Evolutionary conservation across 2,888 invertebrate species (phyloP).

Genomic region (Cryptus viduatorius): DNA sequence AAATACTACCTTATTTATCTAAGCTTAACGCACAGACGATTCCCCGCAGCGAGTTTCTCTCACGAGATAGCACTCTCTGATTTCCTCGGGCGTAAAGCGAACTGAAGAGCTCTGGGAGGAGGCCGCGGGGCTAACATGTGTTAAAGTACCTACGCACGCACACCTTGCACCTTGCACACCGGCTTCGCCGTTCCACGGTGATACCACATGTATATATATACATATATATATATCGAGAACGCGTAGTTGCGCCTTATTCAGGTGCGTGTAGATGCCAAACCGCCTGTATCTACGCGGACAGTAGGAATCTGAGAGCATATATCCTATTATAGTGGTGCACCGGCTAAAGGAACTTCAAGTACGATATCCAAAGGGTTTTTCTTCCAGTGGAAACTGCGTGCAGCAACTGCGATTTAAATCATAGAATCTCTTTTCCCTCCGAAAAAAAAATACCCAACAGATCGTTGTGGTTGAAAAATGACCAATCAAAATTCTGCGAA

Average conservation of each 20-base stretch:
- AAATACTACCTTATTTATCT: conserved; percentile 55
- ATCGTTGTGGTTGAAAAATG: conserved; percentile 78
- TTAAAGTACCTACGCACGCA: conserved; percentile 59
- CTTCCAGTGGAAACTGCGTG: conserved; percentile 66
- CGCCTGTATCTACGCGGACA: conserved; percentile 1
- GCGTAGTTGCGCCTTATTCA: conserved; percentile 25
- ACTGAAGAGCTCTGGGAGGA: conserved; percentile 20
- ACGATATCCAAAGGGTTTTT: conserved; percentile 60
- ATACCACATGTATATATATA: neutral
- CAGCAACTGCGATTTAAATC: conserved; percentile 76
- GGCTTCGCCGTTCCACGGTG: neutral
- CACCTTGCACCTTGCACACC: conserved; percentile 59
- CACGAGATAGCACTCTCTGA: conserved; percentile 63
- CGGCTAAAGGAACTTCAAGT: neutral
- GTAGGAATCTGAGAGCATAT: conserved; percentile 36
- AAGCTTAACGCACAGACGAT: conserved; percentile 56
- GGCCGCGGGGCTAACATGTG: conserved; percentile 55
- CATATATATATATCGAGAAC: neutral
- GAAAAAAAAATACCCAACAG: conserved; percentile 77
- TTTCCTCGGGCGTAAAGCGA: conserved; percentile 57
- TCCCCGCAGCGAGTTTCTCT: conserved; percentile 62
- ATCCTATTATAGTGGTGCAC: conserved; percentile 53
- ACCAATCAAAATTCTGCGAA: conserved; percentile 74
- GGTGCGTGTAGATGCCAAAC: conserved; percentile 18
- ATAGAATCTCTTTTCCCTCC: conserved; percentile 66